Evolutionary conservation across 2,888 invertebrate species (phyloP).

Genomic region (Alentia gelatinosa): DNA sequence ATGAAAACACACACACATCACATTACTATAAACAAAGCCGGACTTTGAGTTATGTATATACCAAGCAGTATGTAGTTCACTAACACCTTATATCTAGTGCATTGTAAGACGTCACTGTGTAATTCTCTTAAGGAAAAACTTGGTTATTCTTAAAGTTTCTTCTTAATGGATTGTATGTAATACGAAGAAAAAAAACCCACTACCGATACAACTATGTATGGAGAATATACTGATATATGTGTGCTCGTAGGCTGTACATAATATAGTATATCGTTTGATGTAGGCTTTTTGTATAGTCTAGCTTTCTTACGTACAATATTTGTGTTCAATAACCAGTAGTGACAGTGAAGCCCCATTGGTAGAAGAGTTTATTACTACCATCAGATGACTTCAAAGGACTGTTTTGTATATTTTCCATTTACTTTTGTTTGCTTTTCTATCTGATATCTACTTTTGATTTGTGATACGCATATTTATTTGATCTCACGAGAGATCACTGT

Average conservation of each 20-base stretch:
- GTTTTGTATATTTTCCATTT: slow-evolving; percentile 21
- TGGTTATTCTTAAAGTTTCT: background rate
- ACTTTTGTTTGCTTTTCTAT: background rate
- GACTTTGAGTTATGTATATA: slow-evolving; percentile 36
- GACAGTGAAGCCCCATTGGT: background rate
- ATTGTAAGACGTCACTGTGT: background rate
- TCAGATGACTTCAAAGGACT: background rate
- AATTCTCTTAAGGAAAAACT: background rate
- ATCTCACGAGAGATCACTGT: slow-evolving; percentile 9
- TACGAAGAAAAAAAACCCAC: background rate
- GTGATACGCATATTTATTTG: slow-evolving; percentile 38
- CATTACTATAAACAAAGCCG: background rate
- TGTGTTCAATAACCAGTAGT: slow-evolving; percentile 2
- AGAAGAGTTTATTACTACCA: background rate
- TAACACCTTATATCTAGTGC: background rate
- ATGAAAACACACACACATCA: background rate
- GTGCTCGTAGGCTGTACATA: slow-evolving; percentile 24
- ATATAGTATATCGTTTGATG: background rate
- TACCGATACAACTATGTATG: slow-evolving; percentile 21
- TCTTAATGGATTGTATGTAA: background rate
- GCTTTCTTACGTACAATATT: background rate
- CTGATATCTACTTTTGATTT: background rate
- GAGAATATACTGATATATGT: slow-evolving; percentile 29
- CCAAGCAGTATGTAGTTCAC: background rate
- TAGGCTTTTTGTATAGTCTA: background rate